Evolutionary conservation across 2,797 vertebrate genomes (phyloP).

Genomic region (Hipposideros larvatus): DNA sequence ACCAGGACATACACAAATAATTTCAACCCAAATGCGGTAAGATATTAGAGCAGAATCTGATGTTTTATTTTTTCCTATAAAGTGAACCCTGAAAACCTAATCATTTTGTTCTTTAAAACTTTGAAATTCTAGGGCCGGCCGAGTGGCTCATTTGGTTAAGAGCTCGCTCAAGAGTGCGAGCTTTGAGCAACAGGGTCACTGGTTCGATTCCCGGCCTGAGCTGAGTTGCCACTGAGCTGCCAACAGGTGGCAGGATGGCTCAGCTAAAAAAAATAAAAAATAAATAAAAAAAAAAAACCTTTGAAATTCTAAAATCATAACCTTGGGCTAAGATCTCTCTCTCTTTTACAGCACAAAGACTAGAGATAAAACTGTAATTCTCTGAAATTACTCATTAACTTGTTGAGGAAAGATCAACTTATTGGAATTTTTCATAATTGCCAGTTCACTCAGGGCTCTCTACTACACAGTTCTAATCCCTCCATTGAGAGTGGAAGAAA

Average conservation of each 20-base stretch:
- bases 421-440: conserved; percentile 71
- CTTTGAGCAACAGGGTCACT: too few relatives aligned
- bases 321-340: not conserved
- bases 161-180: too few relatives aligned
- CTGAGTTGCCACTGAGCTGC: too few relatives aligned
- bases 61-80: not conserved
- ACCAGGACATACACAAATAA: not conserved
- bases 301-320: conserved; percentile 45
- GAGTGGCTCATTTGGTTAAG: too few relatives aligned
- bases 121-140: conserved; percentile 25
- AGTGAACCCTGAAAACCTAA: not conserved
- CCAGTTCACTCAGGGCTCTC: conserved; percentile 44
- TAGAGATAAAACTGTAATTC: conserved; percentile 57
- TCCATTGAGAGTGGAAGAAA: not conserved
- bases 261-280: too few relatives aligned
- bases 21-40: not conserved
- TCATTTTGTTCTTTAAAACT: conserved; percentile 42
- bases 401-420: conserved; percentile 53
- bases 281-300: not conserved
- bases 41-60: not conserved
- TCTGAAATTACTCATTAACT: conserved; percentile 73
- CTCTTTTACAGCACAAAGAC: conserved; percentile 6
- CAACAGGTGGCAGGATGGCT: too few relatives aligned
- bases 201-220: too few relatives aligned
- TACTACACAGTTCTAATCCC: conserved; percentile 61